These are phyloP conservation scores for Myopa tessellatipennis DNA, from an alignment of 2,888 invertebrate species.

Conservation along the genomic window DNA sequence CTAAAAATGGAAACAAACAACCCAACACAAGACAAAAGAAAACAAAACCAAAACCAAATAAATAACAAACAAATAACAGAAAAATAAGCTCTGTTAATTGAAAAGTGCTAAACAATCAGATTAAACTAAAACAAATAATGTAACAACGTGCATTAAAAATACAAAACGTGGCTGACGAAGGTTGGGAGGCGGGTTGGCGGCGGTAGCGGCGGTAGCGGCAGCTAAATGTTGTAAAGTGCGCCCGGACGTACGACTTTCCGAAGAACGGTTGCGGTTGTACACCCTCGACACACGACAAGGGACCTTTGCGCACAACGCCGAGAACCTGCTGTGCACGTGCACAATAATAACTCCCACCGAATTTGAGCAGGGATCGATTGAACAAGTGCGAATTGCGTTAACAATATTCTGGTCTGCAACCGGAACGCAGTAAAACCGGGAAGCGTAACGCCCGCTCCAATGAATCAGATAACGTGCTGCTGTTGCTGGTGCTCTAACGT, in stretches of 20 bases:
- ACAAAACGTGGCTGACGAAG: background rate
- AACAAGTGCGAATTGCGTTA: slow-evolving; percentile 21
- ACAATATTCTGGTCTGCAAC: slow-evolving; percentile 9
- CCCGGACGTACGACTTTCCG: background rate
- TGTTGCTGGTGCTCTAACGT: background rate
- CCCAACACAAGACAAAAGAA: background rate
- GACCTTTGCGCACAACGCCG: slow-evolving; percentile 10
- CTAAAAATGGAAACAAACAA: slow-evolving; percentile 2
- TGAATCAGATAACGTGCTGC: slow-evolving; percentile 8
- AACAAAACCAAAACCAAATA: slow-evolving; percentile 11
- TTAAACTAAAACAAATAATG: background rate
- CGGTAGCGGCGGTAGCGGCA: background rate
- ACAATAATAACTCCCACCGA: slow-evolving; percentile 6
- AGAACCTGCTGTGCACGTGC: slow-evolving; percentile 19
- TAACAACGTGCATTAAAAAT: background rate
- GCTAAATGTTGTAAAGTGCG: slow-evolving; percentile 6
- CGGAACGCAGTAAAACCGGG: slow-evolving; percentile 17
- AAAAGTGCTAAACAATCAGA: slow-evolving; percentile 15
- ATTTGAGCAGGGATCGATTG: slow-evolving; percentile 5
- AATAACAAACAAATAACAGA: background rate
- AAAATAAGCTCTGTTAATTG: background rate
- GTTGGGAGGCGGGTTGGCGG: background rate
- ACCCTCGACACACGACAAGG: slow-evolving; percentile 21
- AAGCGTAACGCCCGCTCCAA: slow-evolving; percentile 8
- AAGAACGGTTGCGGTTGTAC: slow-evolving; percentile 13